Conservation (phyloP, 2,888 invertebrate genomes). For the Stenolophus ochropezus region DNA sequence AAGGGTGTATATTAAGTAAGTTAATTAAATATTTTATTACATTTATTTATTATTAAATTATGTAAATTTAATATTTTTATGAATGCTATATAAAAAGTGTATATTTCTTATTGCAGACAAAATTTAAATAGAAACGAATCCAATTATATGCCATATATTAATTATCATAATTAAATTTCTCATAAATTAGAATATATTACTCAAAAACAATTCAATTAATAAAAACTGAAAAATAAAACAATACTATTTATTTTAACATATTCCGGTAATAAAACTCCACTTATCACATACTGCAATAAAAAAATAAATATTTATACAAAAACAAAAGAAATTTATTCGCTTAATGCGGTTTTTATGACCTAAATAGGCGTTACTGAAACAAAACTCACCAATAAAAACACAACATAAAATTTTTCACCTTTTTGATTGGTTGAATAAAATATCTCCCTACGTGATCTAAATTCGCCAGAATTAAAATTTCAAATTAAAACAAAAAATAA, state of each 20-base stretch:
- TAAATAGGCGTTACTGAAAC: conserved; percentile 29
- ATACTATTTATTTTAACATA: conserved; percentile 3
- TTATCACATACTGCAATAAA: not conserved
- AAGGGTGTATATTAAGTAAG: too few relatives aligned
- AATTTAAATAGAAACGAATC: not conserved
- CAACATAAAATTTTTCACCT: conserved; percentile 32
- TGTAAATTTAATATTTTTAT: not conserved
- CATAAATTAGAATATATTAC: conserved; percentile 16
- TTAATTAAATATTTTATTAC: not conserved
- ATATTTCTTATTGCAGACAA: not conserved
- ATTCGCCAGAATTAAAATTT: conserved; percentile 27
- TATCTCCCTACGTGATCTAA: conserved; percentile 18
- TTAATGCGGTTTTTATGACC: conserved; percentile 7
- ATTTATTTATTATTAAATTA: not conserved
- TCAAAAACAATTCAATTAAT: not conserved
- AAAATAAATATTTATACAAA: conserved; percentile 31
- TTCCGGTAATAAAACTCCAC: conserved; percentile 1
- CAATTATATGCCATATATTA: not conserved
- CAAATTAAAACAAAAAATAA: conserved; percentile 42
- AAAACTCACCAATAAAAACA: conserved; percentile 33
- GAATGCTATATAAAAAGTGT: too few relatives aligned
- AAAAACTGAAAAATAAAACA: not conserved
- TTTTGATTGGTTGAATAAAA: conserved; percentile 9
- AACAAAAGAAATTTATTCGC: conserved; percentile 5
- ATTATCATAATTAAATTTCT: not conserved